phyloP scores from a whole-genome alignment of 1,140 invertebrate species.

The Ctenoplectra terminalis region DNA sequence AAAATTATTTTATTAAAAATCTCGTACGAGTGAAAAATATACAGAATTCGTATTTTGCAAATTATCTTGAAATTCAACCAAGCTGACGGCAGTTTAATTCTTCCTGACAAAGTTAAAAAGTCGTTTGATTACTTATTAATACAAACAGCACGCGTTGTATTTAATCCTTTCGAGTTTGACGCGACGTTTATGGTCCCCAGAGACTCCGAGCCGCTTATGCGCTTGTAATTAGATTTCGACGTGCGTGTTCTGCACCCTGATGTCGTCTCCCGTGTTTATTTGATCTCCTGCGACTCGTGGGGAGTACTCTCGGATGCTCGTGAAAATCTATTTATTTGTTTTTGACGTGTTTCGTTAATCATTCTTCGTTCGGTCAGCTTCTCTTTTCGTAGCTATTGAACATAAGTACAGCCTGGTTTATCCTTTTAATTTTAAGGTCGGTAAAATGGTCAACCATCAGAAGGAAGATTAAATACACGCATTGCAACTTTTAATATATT shows the following conservation, averaged over 20 bases:
- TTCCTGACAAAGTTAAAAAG: background rate
- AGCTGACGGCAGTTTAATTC: background rate
- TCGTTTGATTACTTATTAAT: constrained; percentile 14
- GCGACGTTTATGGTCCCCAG: constrained; percentile 69
- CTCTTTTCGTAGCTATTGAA: no score
- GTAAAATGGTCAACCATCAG: no score
- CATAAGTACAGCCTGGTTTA: no score
- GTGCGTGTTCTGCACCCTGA: constrained; percentile 56
- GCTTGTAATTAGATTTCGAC: constrained; percentile 78
- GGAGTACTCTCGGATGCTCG: background rate
- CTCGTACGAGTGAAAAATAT: no score
- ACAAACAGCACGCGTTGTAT: constrained; percentile 34
- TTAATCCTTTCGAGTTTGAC: constrained; percentile 39
- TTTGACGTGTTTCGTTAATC: background rate
- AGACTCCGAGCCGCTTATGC: constrained; percentile 70
- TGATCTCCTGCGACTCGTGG: constrained; percentile 38
- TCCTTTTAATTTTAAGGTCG: no score
- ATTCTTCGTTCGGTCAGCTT: no score
- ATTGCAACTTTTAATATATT: no score
- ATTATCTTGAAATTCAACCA: background rate
- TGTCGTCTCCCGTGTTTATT: constrained; percentile 68
- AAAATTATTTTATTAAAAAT: background rate
- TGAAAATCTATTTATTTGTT: background rate
- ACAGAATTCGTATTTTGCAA: no score
- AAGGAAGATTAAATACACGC: no score